These are phyloP conservation scores for Brachyptera risi DNA, from an alignment of 2,888 invertebrate species.

Conservation along the genomic window DNA sequence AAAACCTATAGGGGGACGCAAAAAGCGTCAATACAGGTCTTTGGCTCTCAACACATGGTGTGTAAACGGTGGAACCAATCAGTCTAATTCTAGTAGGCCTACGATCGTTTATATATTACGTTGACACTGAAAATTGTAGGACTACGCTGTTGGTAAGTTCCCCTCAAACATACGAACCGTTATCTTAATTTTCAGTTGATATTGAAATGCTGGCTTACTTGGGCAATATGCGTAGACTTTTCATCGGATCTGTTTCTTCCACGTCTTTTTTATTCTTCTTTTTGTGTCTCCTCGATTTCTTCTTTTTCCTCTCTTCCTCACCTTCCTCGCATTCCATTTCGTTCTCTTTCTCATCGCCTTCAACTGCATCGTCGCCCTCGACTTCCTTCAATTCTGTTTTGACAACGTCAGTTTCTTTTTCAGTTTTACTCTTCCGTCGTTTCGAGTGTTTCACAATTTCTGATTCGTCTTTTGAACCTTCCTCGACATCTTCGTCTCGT, in stretches of 20 bases:
- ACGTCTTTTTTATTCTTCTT: constrained; percentile 39
- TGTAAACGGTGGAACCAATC: no score
- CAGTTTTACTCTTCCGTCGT: not conserved
- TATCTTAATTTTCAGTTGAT: no score
- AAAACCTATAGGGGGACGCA: no score
- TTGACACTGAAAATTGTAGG: no score
- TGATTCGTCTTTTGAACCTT: not conserved
- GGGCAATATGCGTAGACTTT: constrained; percentile 58
- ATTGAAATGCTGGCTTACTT: no score
- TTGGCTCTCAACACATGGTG: no score
- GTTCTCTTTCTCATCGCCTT: constrained; percentile 30
- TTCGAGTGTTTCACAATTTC: not conserved
- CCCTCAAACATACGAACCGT: no score
- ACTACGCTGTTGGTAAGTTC: no score
- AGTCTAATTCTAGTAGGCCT: no score
- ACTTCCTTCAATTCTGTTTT: not conserved
- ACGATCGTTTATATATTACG: no score
- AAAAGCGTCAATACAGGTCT: no score
- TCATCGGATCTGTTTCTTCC: constrained; percentile 34
- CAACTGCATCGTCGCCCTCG: constrained; percentile 8
- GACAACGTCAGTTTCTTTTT: not conserved
- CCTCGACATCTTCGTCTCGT: not conserved
- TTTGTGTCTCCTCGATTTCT: constrained; percentile 39
- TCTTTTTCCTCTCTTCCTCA: constrained; percentile 28
- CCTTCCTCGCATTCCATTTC: constrained; percentile 30